These are phyloP conservation scores for Bovichtus diacanthus DNA, from an alignment of 2,797 vertebrate species.

Conservation along the genomic window DNA sequence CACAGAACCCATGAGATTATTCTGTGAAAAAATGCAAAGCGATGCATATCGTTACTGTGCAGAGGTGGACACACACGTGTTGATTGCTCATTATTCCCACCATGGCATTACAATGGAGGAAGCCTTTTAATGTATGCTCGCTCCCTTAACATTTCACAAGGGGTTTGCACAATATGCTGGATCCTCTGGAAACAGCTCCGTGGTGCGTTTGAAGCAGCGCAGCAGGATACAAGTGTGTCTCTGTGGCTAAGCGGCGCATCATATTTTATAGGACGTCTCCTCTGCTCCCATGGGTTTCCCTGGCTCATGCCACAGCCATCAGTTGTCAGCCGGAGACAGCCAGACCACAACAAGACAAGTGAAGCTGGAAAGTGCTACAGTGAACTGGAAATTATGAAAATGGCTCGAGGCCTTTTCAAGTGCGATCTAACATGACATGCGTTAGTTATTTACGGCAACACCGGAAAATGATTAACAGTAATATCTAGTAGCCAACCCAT, in stretches of 20 bases:
- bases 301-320: constrained; percentile 51
- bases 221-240: constrained; percentile 39
- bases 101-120: constrained; percentile 11
- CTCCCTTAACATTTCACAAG: constrained; percentile 20
- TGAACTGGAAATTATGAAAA: constrained; percentile 46
- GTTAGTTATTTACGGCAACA: constrained; percentile 31
- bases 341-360: constrained; percentile 44
- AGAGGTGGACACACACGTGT: constrained; percentile 22
- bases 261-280: constrained; percentile 58
- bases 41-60: constrained; percentile 1
- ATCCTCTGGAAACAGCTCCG: constrained; percentile 36
- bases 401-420: constrained; percentile 30
- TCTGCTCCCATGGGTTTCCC: constrained; percentile 55
- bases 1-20: constrained; percentile 24
- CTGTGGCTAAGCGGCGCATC: constrained; percentile 43
- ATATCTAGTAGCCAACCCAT: constrained; percentile 24
- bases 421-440: constrained; percentile 33
- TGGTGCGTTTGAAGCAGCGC: constrained; percentile 37
- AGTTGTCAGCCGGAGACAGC: constrained; percentile 55
- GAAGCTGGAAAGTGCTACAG: constrained; percentile 29
- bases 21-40: constrained; percentile 39
- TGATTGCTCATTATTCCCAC: constrained; percentile 45
- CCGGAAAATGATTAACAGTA: constrained; percentile 19
- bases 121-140: constrained; percentile 21
- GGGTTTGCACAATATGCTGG: background rate